Conservation (phyloP, 2,888 invertebrate genomes). For the Omphaloscelis lunosa region DNA sequence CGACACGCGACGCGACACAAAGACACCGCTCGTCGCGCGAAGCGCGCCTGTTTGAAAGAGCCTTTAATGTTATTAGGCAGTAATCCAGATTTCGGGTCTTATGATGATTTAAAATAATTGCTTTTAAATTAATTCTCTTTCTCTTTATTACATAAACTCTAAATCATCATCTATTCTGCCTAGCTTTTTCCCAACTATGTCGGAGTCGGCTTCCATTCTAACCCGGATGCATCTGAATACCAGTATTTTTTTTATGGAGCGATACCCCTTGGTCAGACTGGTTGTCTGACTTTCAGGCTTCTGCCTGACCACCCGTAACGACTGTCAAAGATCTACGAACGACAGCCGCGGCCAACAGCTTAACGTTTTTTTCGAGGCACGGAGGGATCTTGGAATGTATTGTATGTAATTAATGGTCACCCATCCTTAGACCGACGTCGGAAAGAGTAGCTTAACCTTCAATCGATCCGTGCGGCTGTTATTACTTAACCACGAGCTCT, state of each 20-base stretch:
- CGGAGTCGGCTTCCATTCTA: not conserved
- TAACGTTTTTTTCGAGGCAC: not conserved
- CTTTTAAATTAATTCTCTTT: constrained; percentile 1
- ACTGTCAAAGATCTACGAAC: not conserved
- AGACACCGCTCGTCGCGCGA: too few relatives aligned
- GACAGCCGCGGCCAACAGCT: too few relatives aligned
- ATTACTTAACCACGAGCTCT: not conserved
- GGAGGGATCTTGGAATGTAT: not conserved
- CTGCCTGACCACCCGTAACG: not conserved
- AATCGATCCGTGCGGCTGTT: not conserved
- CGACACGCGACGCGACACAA: too few relatives aligned
- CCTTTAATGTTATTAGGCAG: constrained; percentile 2
- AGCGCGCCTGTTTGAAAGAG: too few relatives aligned
- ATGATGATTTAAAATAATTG: not conserved
- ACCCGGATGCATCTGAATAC: constrained; percentile 11
- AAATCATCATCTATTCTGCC: not conserved
- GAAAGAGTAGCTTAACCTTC: not conserved
- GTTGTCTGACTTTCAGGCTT: not conserved
- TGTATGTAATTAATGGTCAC: not conserved
- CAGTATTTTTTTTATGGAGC: not conserved
- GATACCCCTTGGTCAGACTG: not conserved
- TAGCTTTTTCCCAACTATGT: not conserved
- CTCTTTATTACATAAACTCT: constrained; percentile 9
- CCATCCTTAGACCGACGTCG: not conserved
- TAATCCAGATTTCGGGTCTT: constrained; percentile 1